These are phyloP conservation scores for Mnemiopsis leidyi DNA, from an alignment of 37 sponge, comb jelly and placozoan species.

Conservation along the genomic window DNA sequence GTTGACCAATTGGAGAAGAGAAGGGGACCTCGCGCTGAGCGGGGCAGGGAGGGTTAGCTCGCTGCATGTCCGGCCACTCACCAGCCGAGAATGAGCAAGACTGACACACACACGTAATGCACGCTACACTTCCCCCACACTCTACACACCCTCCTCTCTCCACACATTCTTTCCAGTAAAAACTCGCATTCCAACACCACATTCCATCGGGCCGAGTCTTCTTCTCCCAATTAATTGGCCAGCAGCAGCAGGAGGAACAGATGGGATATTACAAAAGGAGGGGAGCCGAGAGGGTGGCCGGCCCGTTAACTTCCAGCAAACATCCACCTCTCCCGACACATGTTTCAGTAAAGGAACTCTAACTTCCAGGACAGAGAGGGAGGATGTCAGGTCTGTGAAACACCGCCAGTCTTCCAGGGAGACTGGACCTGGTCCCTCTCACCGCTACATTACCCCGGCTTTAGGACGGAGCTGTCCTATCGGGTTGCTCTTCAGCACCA, in stretches of 20 bases:
- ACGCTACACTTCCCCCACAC: neutral
- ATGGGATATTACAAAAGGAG: neutral
- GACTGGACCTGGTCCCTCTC: no score
- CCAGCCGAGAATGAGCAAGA: neutral
- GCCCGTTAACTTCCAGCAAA: neutral
- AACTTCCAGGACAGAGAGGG: no score
- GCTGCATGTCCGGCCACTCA: constrained; percentile 26
- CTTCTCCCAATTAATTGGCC: neutral
- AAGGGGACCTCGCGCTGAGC: neutral
- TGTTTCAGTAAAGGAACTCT: no score
- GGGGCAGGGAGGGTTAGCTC: neutral
- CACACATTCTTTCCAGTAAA: neutral
- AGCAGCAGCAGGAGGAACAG: neutral
- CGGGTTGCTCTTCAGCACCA: neutral
- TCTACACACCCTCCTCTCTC: neutral
- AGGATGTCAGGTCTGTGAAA: no score
- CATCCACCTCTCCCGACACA: no score
- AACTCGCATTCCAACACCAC: neutral
- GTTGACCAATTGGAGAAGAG: neutral
- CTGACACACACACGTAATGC: neutral
- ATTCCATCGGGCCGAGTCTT: neutral
- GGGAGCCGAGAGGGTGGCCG: neutral
- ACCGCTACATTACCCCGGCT: no score
- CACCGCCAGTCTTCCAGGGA: no score
- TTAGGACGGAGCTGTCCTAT: no score